phyloP scores from a whole-genome alignment of 2,888 invertebrate species.

The Allygus modestus region DNA sequence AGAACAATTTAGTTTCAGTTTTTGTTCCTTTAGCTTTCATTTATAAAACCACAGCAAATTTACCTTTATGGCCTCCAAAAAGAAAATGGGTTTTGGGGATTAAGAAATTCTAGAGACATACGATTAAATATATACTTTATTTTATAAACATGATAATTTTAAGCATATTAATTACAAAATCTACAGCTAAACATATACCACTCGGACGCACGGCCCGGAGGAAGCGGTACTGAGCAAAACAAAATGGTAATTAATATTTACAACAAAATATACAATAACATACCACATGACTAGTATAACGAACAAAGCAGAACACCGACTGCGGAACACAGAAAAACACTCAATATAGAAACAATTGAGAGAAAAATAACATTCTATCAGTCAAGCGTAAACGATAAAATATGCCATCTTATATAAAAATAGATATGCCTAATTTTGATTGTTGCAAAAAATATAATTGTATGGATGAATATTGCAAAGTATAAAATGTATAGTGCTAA shows the following conservation, averaged over 20 bases:
- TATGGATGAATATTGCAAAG: neutral
- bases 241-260: conserved; percentile 40
- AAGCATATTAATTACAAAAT: conserved; percentile 59
- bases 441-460: conserved; percentile 22
- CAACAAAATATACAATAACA: conserved; percentile 57
- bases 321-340: conserved; percentile 22
- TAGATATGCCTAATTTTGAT: conserved; percentile 55
- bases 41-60: too few relatives aligned
- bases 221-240: conserved; percentile 49
- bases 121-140: conserved; percentile 60
- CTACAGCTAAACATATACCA: conserved; percentile 55
- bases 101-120: neutral
- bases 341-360: conserved; percentile 4
- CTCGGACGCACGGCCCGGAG: neutral
- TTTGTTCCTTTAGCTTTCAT: too few relatives aligned
- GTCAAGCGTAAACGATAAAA: conserved; percentile 37
- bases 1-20: too few relatives aligned
- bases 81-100: too few relatives aligned
- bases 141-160: conserved; percentile 63
- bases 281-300: conserved; percentile 49
- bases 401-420: conserved; percentile 53
- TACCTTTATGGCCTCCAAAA: too few relatives aligned
- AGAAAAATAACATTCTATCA: conserved; percentile 19
- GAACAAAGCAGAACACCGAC: conserved; percentile 35
- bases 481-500: too few relatives aligned